A percentile compares a stretch with the other conserved stretches of the same genome.
Evolutionary conservation across 2,113 vertebrate species (phyloP).

Genomic region (Sinosuthora webbiana): DNA sequence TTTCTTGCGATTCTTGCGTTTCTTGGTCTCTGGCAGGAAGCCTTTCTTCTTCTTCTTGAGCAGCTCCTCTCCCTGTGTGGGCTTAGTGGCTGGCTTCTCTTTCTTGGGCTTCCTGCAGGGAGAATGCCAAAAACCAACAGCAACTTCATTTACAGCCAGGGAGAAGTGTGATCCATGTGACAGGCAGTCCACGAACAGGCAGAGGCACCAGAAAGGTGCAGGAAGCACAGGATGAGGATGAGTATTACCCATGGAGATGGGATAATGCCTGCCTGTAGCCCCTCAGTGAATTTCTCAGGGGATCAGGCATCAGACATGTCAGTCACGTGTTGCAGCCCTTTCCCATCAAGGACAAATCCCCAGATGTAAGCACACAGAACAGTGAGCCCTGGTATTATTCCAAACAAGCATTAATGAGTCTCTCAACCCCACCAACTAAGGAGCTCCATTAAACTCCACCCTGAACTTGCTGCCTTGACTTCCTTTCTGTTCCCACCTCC

Average conservation of each 20-base stretch:
- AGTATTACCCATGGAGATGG: accelerated
- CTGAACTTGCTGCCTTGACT: not conserved
- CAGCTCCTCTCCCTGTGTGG: not conserved
- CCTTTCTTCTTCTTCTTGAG: conserved; percentile 86
- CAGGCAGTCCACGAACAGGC: accelerated
- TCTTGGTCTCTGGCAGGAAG: conserved; percentile 91
- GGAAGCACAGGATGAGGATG: not conserved
- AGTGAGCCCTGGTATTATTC: accelerated
- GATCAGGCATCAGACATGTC: not conserved
- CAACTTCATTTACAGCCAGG: not conserved
- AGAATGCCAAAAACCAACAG: not conserved
- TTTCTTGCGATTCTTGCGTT: conserved; percentile 82
- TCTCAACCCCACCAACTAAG: not conserved
- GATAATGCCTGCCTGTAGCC: not conserved
- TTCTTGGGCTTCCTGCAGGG: conserved; percentile 82
- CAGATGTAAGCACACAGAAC: not conserved
- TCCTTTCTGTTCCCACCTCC: not conserved
- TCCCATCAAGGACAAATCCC: not conserved
- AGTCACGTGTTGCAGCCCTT: not conserved
- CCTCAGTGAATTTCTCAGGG: not conserved
- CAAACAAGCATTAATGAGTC: not conserved
- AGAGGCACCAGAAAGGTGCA: not conserved
- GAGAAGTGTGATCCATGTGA: not conserved
- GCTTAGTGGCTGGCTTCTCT: conserved; percentile 70
- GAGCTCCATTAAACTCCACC: not conserved